A percentile compares a stretch with the other conserved stretches of the same genome.
These are phyloP conservation scores for Thalassaphorura encarpata DNA, from an alignment of 1,140 invertebrate species.

Conservation along the genomic window DNA sequence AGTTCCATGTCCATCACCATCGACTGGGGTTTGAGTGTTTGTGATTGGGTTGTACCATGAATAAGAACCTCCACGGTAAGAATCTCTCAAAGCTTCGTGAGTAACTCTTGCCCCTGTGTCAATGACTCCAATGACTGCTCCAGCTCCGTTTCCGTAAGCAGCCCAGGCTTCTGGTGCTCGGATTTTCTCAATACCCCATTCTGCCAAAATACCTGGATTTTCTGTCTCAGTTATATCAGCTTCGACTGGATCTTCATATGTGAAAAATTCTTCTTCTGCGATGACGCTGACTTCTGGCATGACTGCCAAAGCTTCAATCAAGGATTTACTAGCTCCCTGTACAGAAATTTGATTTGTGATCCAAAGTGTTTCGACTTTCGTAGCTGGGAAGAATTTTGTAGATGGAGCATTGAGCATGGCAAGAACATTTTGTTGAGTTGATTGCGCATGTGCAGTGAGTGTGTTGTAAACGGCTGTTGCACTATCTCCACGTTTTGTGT, in stretches of 20 bases:
- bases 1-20: slow-evolving; percentile 16
- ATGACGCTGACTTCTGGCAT: background rate
- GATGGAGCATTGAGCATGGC: background rate
- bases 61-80: background rate
- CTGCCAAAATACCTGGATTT: background rate
- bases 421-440: background rate
- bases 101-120: slow-evolving; percentile 15
- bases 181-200: slow-evolving; percentile 7
- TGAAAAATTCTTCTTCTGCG: background rate
- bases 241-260: background rate
- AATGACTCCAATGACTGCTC: slow-evolving; percentile 2
- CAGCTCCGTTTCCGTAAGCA: background rate
- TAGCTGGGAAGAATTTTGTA: background rate
- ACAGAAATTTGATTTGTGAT: slow-evolving; percentile 11
- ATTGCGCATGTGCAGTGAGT: background rate
- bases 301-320: background rate
- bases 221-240: background rate
- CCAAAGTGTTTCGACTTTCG: slow-evolving; percentile 11
- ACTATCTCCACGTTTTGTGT: too few species aligned
- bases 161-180: slow-evolving; percentile 9
- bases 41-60: slow-evolving; percentile 9
- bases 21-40: background rate
- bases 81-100: slow-evolving; percentile 1
- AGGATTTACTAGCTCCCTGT: background rate
- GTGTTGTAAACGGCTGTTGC: background rate